Evolutionary conservation across 64 coral and sea anemone species (phyloP), one percentile per base, ranked within the genome.

Genomic region (Montipora sp.): DNA sequence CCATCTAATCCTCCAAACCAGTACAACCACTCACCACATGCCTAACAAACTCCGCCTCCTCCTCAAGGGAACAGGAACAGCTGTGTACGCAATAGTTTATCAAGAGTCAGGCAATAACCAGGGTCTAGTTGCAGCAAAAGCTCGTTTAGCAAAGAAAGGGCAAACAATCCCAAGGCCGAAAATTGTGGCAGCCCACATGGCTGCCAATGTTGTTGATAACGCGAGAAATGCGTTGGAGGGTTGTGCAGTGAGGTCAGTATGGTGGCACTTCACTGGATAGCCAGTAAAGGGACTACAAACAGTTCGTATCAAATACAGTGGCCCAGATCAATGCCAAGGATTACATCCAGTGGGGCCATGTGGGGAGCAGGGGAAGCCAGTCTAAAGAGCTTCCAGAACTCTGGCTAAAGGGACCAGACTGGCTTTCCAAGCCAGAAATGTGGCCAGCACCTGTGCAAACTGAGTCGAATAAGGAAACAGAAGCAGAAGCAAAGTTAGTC

Each of bases 271-370:
- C 48, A 90, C 13, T 84, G 93, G 93, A 84, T 94, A 11, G 57
- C 81, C 0, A 73, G 88, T 45, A 14, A 19, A 47, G 93, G 93
- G 15, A 24, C 55, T 84, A 94, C 87, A 94, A 94, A 55, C 72
- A 94, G 16, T 94, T 90, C 12, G 87, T 94, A 1, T 46, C 93
- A 50, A 90, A 94, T 70, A 75, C 78, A 84, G 93, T 90, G 51
- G 24, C 44, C 1, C 75, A 94, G 71, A 84, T 94, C 9, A 81
- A 83, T 19, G 73, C 27, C 11, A 83, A 94, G 68, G 48, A 47
- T 2, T 83, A 22, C 59, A 77, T 94, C 49, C 53, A 72, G 36
- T 94, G 93, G 87, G 66, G 88, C 43, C 55, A 89, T 53, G 92
- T 94, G 8, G 87, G 69, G 67, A 94, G 69, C 20, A 70, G 92